Base-by-base conservation (phyloP, 2,113 vertebrate species). In the Solenodon paradoxus region DNA sequence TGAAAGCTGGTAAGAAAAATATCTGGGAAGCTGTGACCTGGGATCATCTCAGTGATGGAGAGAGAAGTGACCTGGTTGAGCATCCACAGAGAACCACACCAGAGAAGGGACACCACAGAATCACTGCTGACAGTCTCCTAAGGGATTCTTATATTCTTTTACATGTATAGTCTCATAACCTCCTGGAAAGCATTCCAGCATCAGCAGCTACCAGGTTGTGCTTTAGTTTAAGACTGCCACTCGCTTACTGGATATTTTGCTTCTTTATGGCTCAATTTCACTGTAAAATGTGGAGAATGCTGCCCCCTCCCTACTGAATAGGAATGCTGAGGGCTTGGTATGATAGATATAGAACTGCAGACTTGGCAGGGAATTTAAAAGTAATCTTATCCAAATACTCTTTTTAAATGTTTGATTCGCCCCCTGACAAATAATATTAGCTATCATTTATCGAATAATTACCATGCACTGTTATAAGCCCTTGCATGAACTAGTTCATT, bases 221-320 rank as follows among this genome's bases (percentile, higher is more conserved):
- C 47, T 88, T 59, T 64, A 42, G 47, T 61, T 82, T 71, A 64
- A 40, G 8, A 28, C 75, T 84, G 59, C 55, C 61, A 38, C 80
- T 84, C 1, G 0, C 80, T 71, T 71, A 12, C 81, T 78, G 40
- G 59, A 45, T 51, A 69, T 51, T 85, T 71, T 72, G 59, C 75
- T 74, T 95, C 82, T 89, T 83, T 53, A 35, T 71, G 79, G 91
- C 85, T 97, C 87, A 64, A 28, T 78, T 72, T 84, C 49, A 77
- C 80, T 90, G 61, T 93, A 97, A 97, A 97, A 96, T 93, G 93
- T 97, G 97, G 96, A 38, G 92, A 97, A 95, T 96, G 92, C 97
- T 96, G 97, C 97, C 96, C 95, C 96, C 97, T 96, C 96, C 97
- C 95, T 96, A 96, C 95, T 93, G 94, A 92, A 88, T 4, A 63